Conservation (phyloP, 1,140 invertebrate genomes). For the Pantala flavescens region DNA sequence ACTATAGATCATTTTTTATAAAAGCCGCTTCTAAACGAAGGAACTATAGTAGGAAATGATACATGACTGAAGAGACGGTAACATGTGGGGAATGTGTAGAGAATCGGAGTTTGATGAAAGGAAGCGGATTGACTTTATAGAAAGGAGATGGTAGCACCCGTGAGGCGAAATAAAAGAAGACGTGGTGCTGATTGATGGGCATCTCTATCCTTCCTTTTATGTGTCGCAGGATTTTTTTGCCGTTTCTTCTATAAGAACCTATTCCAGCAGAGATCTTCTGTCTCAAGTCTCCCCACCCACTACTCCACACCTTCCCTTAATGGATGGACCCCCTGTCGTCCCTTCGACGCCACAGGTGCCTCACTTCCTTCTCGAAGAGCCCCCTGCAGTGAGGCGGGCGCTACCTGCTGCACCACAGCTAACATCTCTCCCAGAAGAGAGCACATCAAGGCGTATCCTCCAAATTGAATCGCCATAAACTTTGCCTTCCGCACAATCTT, state of each 20-base stretch:
- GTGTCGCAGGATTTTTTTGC: neutral
- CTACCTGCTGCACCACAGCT: neutral
- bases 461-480: conserved; percentile 6
- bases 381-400: neutral
- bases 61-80: no score
- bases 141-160: no score
- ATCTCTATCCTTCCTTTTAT: neutral
- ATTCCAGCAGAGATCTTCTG: neutral
- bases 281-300: neutral
- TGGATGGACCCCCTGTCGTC: neutral
- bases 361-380: neutral
- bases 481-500: neutral
- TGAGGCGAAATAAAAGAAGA: no score
- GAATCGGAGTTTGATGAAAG: no score
- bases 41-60: no score
- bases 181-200: neutral
- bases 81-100: no score
- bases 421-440: neutral
- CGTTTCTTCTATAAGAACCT: no score
- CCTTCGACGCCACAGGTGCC: neutral
- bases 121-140: no score
- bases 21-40: no score
- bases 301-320: neutral
- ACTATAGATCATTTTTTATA: no score
- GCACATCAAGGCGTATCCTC: neutral